These are phyloP conservation scores for Spialia ferax DNA, from an alignment of 2,888 invertebrate genomes.

Conservation along the genomic window DNA sequence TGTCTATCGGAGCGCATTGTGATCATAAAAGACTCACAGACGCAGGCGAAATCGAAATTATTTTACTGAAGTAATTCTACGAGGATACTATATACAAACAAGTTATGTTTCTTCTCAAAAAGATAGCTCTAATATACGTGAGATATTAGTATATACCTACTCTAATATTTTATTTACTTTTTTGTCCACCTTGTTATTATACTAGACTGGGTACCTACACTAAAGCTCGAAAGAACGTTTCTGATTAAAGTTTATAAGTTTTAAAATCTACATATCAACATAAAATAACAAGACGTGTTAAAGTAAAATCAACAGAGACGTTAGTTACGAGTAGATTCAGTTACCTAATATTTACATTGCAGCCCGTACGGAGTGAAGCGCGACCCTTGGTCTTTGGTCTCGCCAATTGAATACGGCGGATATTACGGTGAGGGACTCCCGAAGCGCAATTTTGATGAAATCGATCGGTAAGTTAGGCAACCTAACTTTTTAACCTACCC, in stretches of 20 bases:
- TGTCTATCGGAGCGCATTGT: slow-evolving; percentile 7
- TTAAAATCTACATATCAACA: neutral
- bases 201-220: too few relatives aligned
- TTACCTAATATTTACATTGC: slow-evolving; percentile 36
- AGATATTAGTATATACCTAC: too few relatives aligned
- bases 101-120: neutral
- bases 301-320: slow-evolving; percentile 8
- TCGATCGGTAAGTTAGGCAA: slow-evolving; percentile 76
- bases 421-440: slow-evolving; percentile 72
- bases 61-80: neutral
- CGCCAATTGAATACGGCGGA: slow-evolving; percentile 59
- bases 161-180: too few relatives aligned
- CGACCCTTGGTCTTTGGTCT: slow-evolving; percentile 62
- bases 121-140: too few relatives aligned
- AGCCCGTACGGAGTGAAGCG: slow-evolving; percentile 75
- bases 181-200: too few relatives aligned
- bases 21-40: neutral
- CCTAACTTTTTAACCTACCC: neutral
- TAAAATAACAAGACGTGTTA: neutral
- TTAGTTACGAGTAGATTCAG: slow-evolving; percentile 2
- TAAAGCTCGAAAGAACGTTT: neutral
- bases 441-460: slow-evolving; percentile 87
- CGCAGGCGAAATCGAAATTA: neutral
- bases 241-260: neutral
- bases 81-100: neutral